Conservation (phyloP, 2,888 invertebrate species). For the Coleophora deauratella region DNA sequence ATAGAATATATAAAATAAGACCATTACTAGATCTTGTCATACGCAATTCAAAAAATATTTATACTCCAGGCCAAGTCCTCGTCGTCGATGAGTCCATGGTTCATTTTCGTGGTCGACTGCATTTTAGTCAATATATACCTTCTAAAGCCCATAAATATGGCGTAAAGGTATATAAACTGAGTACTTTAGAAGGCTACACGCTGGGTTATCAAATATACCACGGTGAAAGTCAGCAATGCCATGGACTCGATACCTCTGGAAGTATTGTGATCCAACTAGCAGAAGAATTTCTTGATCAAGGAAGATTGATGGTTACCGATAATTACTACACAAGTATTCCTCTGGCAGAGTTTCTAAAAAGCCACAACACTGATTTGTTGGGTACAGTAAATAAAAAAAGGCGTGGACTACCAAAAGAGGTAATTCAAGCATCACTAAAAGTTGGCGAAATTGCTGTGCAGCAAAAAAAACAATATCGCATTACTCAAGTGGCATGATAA, state of each 20-base stretch:
- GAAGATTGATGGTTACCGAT: conserved; percentile 7
- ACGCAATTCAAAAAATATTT: conserved; percentile 11
- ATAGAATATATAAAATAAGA: conserved; percentile 17
- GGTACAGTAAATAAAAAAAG: conserved; percentile 15
- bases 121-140: conserved; percentile 17
- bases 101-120: conserved; percentile 14
- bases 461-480: conserved; percentile 14
- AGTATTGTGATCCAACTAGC: conserved; percentile 12
- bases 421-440: conserved; percentile 13
- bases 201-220: conserved; percentile 13
- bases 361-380: conserved; percentile 3
- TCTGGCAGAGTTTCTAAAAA: conserved; percentile 3
- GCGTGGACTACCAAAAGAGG: conserved; percentile 13
- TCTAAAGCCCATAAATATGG: conserved; percentile 19
- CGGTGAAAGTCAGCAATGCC: conserved; percentile 8
- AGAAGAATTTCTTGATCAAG: conserved; percentile 11
- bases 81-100: conserved; percentile 21
- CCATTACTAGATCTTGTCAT: conserved; percentile 16
- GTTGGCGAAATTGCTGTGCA: conserved; percentile 12
- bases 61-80: conserved; percentile 12
- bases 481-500: conserved; percentile 19
- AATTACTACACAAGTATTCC: conserved; percentile 6
- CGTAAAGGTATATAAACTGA: conserved; percentile 16
- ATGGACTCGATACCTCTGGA: conserved; percentile 13
- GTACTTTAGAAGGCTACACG: conserved; percentile 10